Evolutionary conservation across 1,140 invertebrate genomes (phyloP), one percentile per base, ranked within the genome.

Genomic region (Pseudomyrmex flavicornis): DNA sequence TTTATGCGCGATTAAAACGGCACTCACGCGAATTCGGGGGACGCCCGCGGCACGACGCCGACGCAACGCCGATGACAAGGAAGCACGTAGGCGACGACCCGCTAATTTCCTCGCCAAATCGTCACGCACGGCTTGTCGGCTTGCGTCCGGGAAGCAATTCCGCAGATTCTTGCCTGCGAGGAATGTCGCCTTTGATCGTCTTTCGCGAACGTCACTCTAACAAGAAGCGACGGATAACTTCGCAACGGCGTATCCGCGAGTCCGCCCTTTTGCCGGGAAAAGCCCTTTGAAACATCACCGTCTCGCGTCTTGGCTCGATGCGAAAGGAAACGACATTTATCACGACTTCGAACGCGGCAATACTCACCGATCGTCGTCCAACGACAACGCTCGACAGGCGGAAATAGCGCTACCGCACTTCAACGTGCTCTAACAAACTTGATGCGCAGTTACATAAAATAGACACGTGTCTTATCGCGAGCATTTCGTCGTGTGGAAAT

Each of bases 101-200:
- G 86, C 86, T 88, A 88, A 88, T 88, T 88, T 88, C 87, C 86
- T 79, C 87, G 63, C 77, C 84, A 61, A 84, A 89, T 89, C 84
- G 87, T 86, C 86, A 69, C 65, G 59, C 86, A 83, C 83, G 59
- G 86, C 61, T 88, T 85, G 85, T 62, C 76, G 80, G 82, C 68
- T 77, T 77, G 86, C 73, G 62, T 82, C 82, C 62, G 68, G 79
- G 72, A 87, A 90, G 89, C 89, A 90, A 90, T 90, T 90, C 89
- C 87, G 75, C 58, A 69, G 82, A 90, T 90, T 90, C 89, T 85
- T 85, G 87, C 66, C 77, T 69, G 70, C 54, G 22, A 80, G 89
- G 89, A 90, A 90, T 90, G 83, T 83, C 44, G 66, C 86, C 86
- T 90, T 90, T 90, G 89, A 90, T 90, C 89, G 88, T 85, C 59